Evolutionary conservation across 2,888 invertebrate genomes (phyloP), one percentile per base, ranked within the genome.

Genomic region (Drosophila rellima): DNA sequence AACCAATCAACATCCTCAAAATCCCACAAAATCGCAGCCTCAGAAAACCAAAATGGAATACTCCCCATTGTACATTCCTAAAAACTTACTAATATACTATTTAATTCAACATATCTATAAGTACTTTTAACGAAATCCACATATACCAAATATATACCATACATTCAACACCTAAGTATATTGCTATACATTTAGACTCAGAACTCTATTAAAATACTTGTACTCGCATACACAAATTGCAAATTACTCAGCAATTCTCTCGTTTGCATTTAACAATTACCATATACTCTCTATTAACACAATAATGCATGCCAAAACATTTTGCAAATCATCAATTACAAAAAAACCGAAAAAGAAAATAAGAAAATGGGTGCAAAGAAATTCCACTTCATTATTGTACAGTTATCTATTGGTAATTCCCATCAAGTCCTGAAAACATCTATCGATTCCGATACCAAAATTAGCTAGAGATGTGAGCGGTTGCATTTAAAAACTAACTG

Each of bases 291-390:
- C 42, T 48, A 55, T 56, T 54, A 20, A 74, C 60, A 78, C 79
- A 74, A 48, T 40, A 48, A 51, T 70, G 80, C 80, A 76, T 76
- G 76, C 48, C 44, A 45, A 44, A 40, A 56, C 56, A 54, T 70
- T 68, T 75, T 72, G 72, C 70, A 63, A 72, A 35, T 52, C 70
- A 40, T 62, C 39, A 42, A 13, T 18, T 52, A 20, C 6, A 35
- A 33, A 23, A 10, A 37, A 23, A 23, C 10, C 0, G 42, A 29
- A 23, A 18, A 42, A 5, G 37, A 17, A 35, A 13, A 45, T 13
- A n/a, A 47, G 29, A n/a, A 47, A 5, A 18, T n/a, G 3, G 3
- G n/a, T n/a, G 11, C 13, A 18, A 18, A 15, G 8, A 37, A 40
- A 18, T 10, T n/a, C 5, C 8, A 26, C 37, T 31, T 29, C 1